phyloP scores from a whole-genome alignment of 2,888 invertebrate species.

The Diadegma fenestrale region DNA sequence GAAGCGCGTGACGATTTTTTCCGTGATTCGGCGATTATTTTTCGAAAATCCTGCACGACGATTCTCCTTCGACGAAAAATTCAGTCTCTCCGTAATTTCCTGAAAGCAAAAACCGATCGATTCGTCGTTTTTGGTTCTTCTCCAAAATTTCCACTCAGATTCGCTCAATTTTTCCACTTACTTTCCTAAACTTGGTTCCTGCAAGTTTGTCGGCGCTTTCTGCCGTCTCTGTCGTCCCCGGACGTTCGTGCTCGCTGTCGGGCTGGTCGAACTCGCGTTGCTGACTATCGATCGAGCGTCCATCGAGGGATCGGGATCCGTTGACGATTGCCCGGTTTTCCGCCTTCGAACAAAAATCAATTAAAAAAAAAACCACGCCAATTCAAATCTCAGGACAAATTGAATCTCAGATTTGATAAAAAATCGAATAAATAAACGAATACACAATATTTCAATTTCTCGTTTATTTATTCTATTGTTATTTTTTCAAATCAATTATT shows the following conservation, averaged over 20 bases:
- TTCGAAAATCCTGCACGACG: not conserved
- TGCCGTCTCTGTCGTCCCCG: conserved; percentile 76
- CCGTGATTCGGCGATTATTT: no score
- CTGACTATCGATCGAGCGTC: conserved; percentile 77
- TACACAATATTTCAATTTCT: no score
- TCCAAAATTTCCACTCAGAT: not conserved
- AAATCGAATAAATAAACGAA: no score
- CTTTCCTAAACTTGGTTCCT: conserved; percentile 78
- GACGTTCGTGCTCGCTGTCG: conserved; percentile 7
- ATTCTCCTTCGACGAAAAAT: not conserved
- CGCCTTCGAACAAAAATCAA: not conserved
- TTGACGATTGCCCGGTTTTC: not conserved
- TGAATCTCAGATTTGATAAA: no score
- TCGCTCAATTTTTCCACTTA: conserved; percentile 38
- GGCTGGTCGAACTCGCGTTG: conserved; percentile 69
- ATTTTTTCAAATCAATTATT: no score
- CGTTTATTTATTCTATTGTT: no score
- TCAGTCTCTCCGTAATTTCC: conserved; percentile 75
- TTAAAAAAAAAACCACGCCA: not conserved
- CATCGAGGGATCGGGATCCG: conserved; percentile 60
- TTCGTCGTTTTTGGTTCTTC: not conserved
- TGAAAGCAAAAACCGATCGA: conserved; percentile 63
- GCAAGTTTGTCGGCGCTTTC: conserved; percentile 77
- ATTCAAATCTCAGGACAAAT: no score
- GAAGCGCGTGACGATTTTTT: no score